Base-by-base conservation (phyloP, 2,797 vertebrate genomes). In the Xerus rutilus region DNA sequence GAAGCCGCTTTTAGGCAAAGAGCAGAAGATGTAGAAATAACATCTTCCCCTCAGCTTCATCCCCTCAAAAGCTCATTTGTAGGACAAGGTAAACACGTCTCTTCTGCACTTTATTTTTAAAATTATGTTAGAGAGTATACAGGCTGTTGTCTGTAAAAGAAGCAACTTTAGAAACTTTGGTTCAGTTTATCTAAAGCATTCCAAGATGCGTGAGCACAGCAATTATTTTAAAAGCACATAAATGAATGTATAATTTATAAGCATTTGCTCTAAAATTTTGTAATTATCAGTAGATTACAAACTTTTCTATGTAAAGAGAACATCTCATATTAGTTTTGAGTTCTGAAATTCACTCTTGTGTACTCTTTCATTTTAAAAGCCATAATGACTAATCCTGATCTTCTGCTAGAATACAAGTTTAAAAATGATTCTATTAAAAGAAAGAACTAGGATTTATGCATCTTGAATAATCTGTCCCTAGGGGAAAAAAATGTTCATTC, bases 301-400 rank as follows among this genome's bases (percentile, higher is more conserved):
- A 72, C 57, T 76, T 93, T 6, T 95, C 28, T 79, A 21, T 79
- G 81, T 84, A 91, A 47, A 86, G 57, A 91, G 77, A 87, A 74
- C 23, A 43, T 93, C 45, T 82, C 28, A 11, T 90, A 65, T 86
- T 83, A 79, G 52, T 93, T 94, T 92, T 82, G 72, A 67, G 76
- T 95, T 95, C 49, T 92, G 82, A 91, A 94, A 89, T 87, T 91
- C 59, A 94, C 76, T 93, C 59, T 89, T 79, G 49, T 91, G 64
- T 72, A 93, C 92, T 89, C 35, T 83, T 95, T 91, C 87, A 85
- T 86, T 93, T 96, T 88, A 94, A 93, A 94, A 96, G 73, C 47
- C 94, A 23, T 83, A 92, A 91, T 92, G 97, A 94, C 78, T 94
- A 96, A 96, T 96, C 47, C 45, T 59, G 65, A 86, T 94, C 73